Base-by-base conservation (phyloP, 2,888 invertebrate species). In the Andrena flavipes region DNA sequence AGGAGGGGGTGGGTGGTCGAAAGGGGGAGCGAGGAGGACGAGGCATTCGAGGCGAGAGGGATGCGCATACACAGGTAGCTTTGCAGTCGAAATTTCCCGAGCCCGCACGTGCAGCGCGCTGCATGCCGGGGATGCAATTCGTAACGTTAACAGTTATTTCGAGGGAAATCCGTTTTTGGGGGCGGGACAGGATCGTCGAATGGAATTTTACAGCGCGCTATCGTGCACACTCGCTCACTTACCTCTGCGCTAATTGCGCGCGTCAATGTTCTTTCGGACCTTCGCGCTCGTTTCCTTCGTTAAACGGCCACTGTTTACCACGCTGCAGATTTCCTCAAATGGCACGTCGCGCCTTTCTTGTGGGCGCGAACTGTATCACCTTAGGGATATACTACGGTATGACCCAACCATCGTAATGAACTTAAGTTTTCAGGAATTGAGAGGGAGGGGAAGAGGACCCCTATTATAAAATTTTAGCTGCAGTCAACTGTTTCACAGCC, bases 81-180 rank as follows among this genome's bases (percentile, higher is more conserved):
- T 64, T 62, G 76, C 71, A 76, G 64, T 56, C 60, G 72, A 85
- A 89, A 87, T 89, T 86, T 89, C 82, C 82, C 75, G 69, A 79
- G 42, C 68, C 77, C 75, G 30, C 84, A 20, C 63, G 76, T 72
- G 73, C 75, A 65, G 33, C 76, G 49, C 67, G 33, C 33, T 48
- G 71, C 82, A 82, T 86, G 77, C 86, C 87, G 62, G 74, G 85
- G 82, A 87, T 84, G 80, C 90, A 79, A 87, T 87, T 87, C 85
- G 84, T 82, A 87, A 84, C 84, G 88, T 88, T 86, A 82, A 86
- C 86, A 86, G 86, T 89, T 86, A 84, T 85, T 86, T 76, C 87
- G 79, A 42, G 63, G 88, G 81, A 84, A 84, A 85, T 84, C 80
- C 84, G 85, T 84, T 85, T 89, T 88, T 75, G 72, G 78, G 23